Base-by-base conservation (phyloP, 2,888 invertebrate genomes). In the Drosophila paranaensis region DNA sequence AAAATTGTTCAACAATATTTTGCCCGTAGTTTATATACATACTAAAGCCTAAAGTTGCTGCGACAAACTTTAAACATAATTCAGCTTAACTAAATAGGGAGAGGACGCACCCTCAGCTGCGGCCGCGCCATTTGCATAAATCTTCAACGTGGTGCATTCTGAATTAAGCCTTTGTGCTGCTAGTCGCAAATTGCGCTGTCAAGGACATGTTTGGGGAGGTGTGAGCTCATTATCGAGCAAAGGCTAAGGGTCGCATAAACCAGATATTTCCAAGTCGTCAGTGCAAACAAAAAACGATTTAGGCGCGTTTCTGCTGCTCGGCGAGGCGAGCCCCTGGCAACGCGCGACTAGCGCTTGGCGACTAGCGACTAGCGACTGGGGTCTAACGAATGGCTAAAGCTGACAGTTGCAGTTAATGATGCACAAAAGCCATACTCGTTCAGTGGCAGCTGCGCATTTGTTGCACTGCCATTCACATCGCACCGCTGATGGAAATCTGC, bases 91-190 rank as follows among this genome's bases (percentile, higher is more conserved):
- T 20, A 33, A 33, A 35, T 11, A 11, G 6, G 25, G 16, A 3
- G 30, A 8, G 45, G 37, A 13, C 33, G 13, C 13, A 20, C 55
- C 46, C 55, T 39, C 58, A 57, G 65, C 67, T 70, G 46, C 45
- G 16, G 6, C 48, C 37, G 37, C 57, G 56, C 60, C 45, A 78
- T 70, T 79, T 69, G 61, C 75, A 81, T 78, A 79, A 76, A 70
- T 82, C 82, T 79, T 60, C 37, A 25, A 37, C 58, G 33, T 39
- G 67, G 20, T 67, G 84, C 78, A 75, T 62, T 87, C 83, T 69
- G 71, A 81, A 83, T 83, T 81, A 87, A 57, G 63, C 48, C 55
- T 43, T 67, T 65, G 35, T 65, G 51, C 60, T 43, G 60, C 11
- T 25, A 54, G 48, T 27, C 30, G 30, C n/a, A 35, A 37, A 57